A percentile compares a stretch with the other conserved stretches of the same genome.
phyloP scores from a whole-genome alignment of 2,113 vertebrate species.

The chimpanzee (Pan troglodytes) region NHGRI_mPanTro3-v2.1_pri NC_072407.2:46062001-46062500 shows the following conservation, averaged over 20 bases:
- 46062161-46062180: neutral
- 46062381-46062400: neutral
- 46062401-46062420: neutral
- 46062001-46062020: neutral
- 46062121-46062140: neutral
- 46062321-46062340: neutral
- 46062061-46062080: neutral
- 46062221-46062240: neutral
- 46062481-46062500: neutral
- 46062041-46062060: neutral
- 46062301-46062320: fast-evolving
- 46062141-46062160: fast-evolving
- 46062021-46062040: neutral
- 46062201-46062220: neutral
- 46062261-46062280: neutral
- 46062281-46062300: no score
- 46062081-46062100: neutral
- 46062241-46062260: fast-evolving
- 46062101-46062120: neutral
- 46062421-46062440: neutral
- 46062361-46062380: neutral
- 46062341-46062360: neutral
- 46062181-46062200: neutral
- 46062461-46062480: neutral
- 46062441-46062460: neutral